phyloP scores from a whole-genome alignment of 2,797 vertebrate genomes.

The Trachurus trachurus region DNA sequence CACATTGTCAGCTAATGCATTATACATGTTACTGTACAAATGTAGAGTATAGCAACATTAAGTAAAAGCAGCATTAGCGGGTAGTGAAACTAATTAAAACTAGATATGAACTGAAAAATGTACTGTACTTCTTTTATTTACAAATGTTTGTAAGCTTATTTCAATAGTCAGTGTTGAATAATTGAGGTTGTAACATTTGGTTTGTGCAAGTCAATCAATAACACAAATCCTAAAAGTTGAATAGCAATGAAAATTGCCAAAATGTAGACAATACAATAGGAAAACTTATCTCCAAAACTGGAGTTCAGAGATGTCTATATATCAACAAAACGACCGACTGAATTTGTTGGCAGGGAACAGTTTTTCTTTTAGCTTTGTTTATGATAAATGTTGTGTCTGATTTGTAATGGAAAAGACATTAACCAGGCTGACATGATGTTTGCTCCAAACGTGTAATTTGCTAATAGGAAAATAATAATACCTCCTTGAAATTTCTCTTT shows the following conservation, averaged over 20 bases:
- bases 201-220: too few species aligned
- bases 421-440: not conserved
- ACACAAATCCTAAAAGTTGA: not conserved
- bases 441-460: not conserved
- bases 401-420: not conserved
- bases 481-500: slow-evolving; percentile 38
- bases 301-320: not conserved
- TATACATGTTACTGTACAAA: not conserved
- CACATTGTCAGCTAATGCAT: not conserved
- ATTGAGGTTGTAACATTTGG: not conserved
- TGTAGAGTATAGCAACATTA: not conserved
- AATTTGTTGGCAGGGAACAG: not conserved
- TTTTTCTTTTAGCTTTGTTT: not conserved
- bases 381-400: not conserved
- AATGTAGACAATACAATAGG: not conserved
- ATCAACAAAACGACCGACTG: not conserved
- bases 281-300: not conserved
- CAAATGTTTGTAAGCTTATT: not conserved
- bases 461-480: slow-evolving; percentile 5
- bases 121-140: not conserved
- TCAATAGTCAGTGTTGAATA: not conserved
- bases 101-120: not conserved
- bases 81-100: not conserved
- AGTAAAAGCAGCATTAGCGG: not conserved
- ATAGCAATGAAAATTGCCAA: not conserved